Conservation (phyloP, 2,888 invertebrate genomes). For the Diaprepes abbreviatus region DNA sequence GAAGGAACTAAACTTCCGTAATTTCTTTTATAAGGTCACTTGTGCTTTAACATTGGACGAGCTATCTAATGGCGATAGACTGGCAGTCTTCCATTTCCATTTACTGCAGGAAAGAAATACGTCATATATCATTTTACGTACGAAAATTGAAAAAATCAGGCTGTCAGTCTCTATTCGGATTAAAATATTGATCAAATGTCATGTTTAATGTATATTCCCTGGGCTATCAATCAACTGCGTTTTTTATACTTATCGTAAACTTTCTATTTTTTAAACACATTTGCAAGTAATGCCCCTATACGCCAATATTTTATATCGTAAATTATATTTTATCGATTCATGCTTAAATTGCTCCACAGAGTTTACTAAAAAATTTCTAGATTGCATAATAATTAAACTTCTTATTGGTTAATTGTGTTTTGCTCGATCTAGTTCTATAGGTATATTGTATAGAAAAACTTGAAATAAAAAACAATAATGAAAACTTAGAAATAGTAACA, state of each 20-base stretch:
- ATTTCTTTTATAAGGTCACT: too few relatives aligned
- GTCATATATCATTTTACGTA: constrained; percentile 4
- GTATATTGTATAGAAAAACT: too few relatives aligned
- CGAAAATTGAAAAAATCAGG: constrained; percentile 13
- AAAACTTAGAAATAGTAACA: too few relatives aligned
- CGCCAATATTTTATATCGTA: background rate
- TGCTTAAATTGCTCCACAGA: too few relatives aligned
- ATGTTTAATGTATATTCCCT: background rate
- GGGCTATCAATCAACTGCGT: background rate
- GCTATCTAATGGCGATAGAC: background rate
- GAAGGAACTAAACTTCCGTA: too few relatives aligned
- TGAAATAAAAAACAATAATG: too few relatives aligned
- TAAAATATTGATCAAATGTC: constrained; percentile 11
- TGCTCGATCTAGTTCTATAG: too few relatives aligned
- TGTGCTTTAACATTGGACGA: background rate
- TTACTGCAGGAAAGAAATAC: constrained; percentile 14
- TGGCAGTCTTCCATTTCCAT: constrained; percentile 3
- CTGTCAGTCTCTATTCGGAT: constrained; percentile 5
- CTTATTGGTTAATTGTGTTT: too few relatives aligned
- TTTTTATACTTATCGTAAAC: background rate
- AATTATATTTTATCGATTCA: constrained; percentile 1
- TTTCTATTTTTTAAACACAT: constrained; percentile 19
- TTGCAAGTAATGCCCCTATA: background rate
- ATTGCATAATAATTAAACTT: too few relatives aligned
- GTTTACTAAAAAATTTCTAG: too few relatives aligned